phyloP scores from a whole-genome alignment of 2,113 vertebrate genomes.

The Drymodes brunneopygia region DNA sequence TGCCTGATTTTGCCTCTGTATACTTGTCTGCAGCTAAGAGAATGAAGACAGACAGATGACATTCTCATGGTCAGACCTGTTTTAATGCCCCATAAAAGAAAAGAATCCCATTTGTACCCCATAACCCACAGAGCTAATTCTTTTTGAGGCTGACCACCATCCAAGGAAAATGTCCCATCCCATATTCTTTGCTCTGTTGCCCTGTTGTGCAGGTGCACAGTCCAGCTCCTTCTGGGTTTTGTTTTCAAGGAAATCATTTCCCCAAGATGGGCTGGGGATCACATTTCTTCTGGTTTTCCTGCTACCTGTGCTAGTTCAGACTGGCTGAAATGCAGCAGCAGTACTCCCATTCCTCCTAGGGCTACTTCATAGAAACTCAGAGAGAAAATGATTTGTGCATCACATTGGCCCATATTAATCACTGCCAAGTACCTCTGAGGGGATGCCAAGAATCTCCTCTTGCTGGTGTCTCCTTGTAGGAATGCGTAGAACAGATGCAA shows the following conservation, averaged over 20 bases:
- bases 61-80: background rate
- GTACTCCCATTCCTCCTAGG: background rate
- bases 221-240: background rate
- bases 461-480: background rate
- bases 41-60: background rate
- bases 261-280: no score
- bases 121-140: background rate
- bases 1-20: background rate
- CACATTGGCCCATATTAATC: background rate
- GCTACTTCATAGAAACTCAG: accelerated
- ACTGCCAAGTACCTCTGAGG: accelerated
- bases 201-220: background rate
- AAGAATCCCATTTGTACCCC: accelerated
- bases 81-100: background rate
- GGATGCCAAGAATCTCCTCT: background rate
- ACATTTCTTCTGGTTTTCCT: background rate
- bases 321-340: background rate
- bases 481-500: background rate
- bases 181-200: background rate
- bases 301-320: background rate
- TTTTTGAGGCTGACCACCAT: background rate
- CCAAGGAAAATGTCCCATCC: background rate
- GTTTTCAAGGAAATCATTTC: background rate
- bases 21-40: background rate
- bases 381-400: background rate